Base-by-base conservation (phyloP, 2,888 invertebrate genomes). In the Chrysopilus asiliformis region DNA sequence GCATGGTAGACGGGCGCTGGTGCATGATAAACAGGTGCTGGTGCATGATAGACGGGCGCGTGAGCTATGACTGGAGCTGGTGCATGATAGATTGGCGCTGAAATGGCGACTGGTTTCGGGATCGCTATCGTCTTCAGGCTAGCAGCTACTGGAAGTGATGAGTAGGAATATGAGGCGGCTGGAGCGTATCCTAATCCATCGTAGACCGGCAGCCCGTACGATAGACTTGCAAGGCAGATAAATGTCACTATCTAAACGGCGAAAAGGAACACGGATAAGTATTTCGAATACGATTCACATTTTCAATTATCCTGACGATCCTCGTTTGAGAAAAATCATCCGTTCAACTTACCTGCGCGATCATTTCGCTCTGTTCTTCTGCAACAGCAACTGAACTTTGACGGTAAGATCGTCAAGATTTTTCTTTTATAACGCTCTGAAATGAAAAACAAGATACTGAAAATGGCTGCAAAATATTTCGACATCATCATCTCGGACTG, bases 381-480 rank as follows among this genome's bases (percentile, higher is more conserved):
- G 51, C 55, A 53, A 56, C 53, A 55, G 53, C 58, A 53, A 49
- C 50, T 59, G 49, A 51, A 53, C 42, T 62, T 57, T 60, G 60
- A 60, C 18, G 57, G 56, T 57, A 52, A 48, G 51, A 52, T 53
- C 49, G 45, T 47, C 45, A 47, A 49, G 49, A 51, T 49, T 55
- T 52, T 49, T 56, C 57, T 60, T 61, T 58, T 60, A 61, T 60
- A 61, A 47, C 36, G 28, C 7, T 31, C 34, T 17, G 12, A 17
- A 33, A 22, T 25, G 32, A 12, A 14, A n/a, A 16, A 33, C 38
- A 22, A 38, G 34, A 30, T 40, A 24, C 42, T 39, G 36, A 40
- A 42, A 38, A 38, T 33, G 42, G 42, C 16, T 32, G 30, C 10
- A 5, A 17, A 36, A 14, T 20, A 32, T 41, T 38, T 41, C 41